phyloP scores from a whole-genome alignment of 2,888 invertebrate genomes.

The Sphinx pinastri region DNA sequence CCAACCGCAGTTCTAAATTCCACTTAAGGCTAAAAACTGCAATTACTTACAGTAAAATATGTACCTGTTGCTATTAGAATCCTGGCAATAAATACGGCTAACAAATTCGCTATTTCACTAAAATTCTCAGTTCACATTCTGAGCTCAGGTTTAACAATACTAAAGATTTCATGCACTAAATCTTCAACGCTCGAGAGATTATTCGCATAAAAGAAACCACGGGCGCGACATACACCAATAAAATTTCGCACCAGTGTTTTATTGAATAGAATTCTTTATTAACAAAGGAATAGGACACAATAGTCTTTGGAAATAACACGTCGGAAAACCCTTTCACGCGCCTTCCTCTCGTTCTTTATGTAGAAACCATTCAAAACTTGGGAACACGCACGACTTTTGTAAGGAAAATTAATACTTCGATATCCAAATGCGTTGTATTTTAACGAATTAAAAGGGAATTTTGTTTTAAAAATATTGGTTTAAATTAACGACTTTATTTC shows the following conservation, averaged over 20 bases:
- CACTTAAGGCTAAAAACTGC: neutral
- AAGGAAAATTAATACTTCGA: neutral
- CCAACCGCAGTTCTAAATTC: no score
- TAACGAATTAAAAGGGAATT: neutral
- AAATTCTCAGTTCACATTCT: neutral
- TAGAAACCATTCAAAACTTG: conserved; percentile 32
- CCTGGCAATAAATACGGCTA: neutral
- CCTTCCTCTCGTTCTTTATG: conserved; percentile 38
- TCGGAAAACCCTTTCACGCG: conserved; percentile 40
- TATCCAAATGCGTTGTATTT: neutral
- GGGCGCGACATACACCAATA: conserved; percentile 3
- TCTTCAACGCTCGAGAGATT: neutral
- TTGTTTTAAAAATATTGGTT: neutral
- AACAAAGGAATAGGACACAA: conserved; percentile 28
- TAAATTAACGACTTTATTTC: neutral
- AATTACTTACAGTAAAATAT: no score
- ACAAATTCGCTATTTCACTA: neutral
- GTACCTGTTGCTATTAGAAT: neutral
- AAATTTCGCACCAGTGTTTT: neutral
- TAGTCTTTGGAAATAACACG: conserved; percentile 27
- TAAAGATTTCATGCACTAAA: neutral
- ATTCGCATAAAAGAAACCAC: conserved; percentile 6
- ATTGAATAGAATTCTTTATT: conserved; percentile 19
- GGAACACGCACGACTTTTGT: conserved; percentile 6
- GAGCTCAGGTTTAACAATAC: neutral